phyloP scores from a whole-genome alignment of 2,113 vertebrate genomes.

The Anguilla rostrata region DNA sequence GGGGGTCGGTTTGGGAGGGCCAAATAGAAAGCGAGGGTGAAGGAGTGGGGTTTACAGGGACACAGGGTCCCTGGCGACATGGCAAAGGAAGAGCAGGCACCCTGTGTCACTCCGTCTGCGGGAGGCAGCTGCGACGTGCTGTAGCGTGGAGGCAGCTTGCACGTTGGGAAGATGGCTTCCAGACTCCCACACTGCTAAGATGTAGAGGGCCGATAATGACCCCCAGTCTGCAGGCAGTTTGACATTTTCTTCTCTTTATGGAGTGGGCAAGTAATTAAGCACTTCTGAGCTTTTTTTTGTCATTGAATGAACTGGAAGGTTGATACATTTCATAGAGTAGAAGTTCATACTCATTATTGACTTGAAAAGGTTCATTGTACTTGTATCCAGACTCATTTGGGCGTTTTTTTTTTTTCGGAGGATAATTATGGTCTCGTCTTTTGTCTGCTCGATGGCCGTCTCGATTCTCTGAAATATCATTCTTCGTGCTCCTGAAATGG shows the following conservation, averaged over 20 bases:
- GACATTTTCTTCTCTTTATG: slow-evolving; percentile 1
- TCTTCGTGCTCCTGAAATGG: not conserved
- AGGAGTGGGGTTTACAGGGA: no score
- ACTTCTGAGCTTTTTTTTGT: not conserved
- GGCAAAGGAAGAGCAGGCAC: no score
- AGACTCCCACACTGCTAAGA: not conserved
- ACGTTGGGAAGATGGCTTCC: not conserved
- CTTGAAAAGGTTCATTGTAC: not conserved
- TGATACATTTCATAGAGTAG: not conserved
- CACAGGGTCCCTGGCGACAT: no score
- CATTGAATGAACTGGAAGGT: not conserved
- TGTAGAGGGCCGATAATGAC: not conserved
- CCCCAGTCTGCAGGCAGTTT: not conserved
- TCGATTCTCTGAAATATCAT: not conserved
- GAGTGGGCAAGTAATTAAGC: not conserved
- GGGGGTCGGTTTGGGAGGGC: no score
- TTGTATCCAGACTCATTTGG: not conserved
- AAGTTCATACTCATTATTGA: not conserved
- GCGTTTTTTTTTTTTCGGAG: not conserved
- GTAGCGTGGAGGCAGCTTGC: no score
- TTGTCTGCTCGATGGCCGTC: not conserved
- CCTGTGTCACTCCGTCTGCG: no score
- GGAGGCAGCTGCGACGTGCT: no score
- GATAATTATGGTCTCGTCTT: not conserved
- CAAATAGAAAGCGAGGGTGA: no score